Percentiles rank a stretch among this genome's conserved stretches.
These are phyloP conservation scores for Exephanes ischioxanthus DNA, from an alignment of 2,888 invertebrate genomes.

Conservation along the genomic window DNA sequence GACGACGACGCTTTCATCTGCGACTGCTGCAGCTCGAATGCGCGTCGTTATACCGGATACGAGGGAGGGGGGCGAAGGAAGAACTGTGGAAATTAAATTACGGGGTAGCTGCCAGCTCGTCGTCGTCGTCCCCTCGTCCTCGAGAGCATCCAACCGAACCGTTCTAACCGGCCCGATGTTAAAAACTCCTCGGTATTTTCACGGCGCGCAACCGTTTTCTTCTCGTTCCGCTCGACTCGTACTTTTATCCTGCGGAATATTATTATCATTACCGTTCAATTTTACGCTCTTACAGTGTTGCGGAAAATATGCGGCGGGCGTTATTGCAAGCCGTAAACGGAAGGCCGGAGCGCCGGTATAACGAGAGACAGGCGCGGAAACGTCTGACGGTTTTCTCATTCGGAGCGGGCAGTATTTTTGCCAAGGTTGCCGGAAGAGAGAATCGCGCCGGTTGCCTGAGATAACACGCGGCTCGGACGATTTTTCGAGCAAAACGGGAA, in stretches of 20 bases:
- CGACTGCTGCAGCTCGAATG: slow-evolving; percentile 2
- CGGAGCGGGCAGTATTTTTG: slow-evolving; percentile 17
- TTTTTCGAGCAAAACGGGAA: neutral
- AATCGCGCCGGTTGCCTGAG: neutral
- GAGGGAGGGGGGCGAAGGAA: neutral
- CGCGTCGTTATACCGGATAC: slow-evolving; percentile 35
- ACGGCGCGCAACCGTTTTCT: slow-evolving; percentile 18
- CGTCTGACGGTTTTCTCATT: slow-evolving; percentile 38
- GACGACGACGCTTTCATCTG: slow-evolving; percentile 43
- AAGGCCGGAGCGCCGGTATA: slow-evolving; percentile 21
- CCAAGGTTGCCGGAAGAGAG: neutral
- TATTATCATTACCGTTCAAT: slow-evolving; percentile 54
- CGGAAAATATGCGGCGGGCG: slow-evolving; percentile 53
- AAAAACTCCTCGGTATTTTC: slow-evolving; percentile 21
- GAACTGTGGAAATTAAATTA: slow-evolving; percentile 38
- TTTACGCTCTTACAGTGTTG: slow-evolving; percentile 61
- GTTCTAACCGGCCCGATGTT: slow-evolving; percentile 15
- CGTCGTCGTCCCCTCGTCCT: slow-evolving; percentile 14
- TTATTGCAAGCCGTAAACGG: slow-evolving; percentile 59
- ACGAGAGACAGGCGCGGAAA: slow-evolving; percentile 22
- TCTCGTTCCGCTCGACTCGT: slow-evolving; percentile 30
- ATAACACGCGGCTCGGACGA: neutral
- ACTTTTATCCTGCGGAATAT: slow-evolving; percentile 20
- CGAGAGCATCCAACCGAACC: slow-evolving; percentile 12
- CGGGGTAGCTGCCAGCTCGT: slow-evolving; percentile 32